Percentiles rank a stretch among this genome's conserved stretches.
Conservation (phyloP, 2,797 vertebrate genomes). For the Sebastes steindachneri region DNA sequence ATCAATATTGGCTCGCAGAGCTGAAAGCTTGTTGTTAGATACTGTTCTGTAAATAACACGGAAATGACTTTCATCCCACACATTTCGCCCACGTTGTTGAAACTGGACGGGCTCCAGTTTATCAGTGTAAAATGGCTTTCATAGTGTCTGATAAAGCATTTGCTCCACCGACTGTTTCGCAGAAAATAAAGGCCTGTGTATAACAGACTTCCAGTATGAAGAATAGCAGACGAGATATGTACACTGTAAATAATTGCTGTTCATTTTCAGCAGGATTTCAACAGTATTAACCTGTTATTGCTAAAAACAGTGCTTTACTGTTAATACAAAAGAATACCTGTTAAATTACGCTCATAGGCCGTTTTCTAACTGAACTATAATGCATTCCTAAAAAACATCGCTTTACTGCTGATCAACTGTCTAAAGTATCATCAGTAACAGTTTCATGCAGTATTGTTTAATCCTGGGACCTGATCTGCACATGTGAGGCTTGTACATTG, state of each 20-base stretch:
- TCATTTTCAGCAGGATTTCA: too few species aligned
- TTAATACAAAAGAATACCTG: too few species aligned
- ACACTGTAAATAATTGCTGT: too few species aligned
- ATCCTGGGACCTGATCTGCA: too few species aligned
- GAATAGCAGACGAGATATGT: neutral
- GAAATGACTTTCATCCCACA: slow-evolving; percentile 23
- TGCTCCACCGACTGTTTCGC: neutral
- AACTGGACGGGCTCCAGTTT: neutral
- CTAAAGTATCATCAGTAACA: too few species aligned
- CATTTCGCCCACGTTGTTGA: neutral
- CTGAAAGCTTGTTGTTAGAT: slow-evolving; percentile 42
- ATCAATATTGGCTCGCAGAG: slow-evolving; percentile 47
- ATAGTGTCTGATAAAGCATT: neutral
- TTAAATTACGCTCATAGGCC: too few species aligned
- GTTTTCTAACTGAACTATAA: too few species aligned
- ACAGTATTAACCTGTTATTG: too few species aligned
- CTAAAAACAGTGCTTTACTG: too few species aligned
- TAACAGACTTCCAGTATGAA: neutral
- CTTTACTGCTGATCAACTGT: too few species aligned
- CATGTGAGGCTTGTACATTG: too few species aligned
- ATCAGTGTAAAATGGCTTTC: neutral
- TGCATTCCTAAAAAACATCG: rapidly evolving
- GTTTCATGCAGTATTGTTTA: too few species aligned
- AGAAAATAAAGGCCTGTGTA: neutral
- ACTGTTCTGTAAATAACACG: slow-evolving; percentile 1